Conservation (phyloP, 2,113 vertebrate species). For the Oreochromis tanganicae region DNA sequence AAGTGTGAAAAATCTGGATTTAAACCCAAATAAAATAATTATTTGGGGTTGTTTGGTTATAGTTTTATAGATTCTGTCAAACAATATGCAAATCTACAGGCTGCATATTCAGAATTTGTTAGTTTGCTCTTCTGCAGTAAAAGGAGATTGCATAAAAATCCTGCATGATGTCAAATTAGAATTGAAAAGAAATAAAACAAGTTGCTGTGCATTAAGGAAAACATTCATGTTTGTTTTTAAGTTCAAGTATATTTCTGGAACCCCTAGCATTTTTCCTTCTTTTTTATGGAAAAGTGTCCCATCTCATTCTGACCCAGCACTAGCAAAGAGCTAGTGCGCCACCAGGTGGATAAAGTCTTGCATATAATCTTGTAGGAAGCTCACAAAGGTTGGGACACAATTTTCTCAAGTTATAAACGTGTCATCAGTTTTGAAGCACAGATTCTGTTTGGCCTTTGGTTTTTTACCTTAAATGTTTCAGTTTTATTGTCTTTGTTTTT, state of each 20-base stretch:
- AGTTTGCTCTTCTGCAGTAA: neutral
- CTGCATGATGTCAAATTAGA: neutral
- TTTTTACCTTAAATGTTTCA: neutral
- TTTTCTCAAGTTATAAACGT: neutral
- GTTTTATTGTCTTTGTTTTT: neutral
- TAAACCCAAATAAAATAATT: neutral
- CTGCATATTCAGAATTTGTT: neutral
- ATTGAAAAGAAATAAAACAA: neutral
- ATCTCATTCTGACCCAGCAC: neutral
- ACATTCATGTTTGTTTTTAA: neutral
- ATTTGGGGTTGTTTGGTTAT: neutral
- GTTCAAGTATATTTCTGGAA: neutral
- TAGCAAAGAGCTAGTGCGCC: neutral
- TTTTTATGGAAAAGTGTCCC: neutral
- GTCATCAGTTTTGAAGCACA: neutral
- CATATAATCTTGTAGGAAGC: neutral
- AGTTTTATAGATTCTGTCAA: neutral
- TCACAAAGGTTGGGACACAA: neutral
- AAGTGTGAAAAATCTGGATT: neutral
- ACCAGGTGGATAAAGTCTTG: neutral
- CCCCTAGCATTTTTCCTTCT: neutral
- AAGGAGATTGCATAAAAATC: neutral
- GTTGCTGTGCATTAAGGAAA: neutral
- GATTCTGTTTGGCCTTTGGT: neutral
- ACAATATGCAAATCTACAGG: neutral